Percentiles rank a stretch among this genome's conserved stretches.
These are phyloP conservation scores for Acomys russatus DNA, from an alignment of 2,797 vertebrate species.

Conservation along the genomic window DNA sequence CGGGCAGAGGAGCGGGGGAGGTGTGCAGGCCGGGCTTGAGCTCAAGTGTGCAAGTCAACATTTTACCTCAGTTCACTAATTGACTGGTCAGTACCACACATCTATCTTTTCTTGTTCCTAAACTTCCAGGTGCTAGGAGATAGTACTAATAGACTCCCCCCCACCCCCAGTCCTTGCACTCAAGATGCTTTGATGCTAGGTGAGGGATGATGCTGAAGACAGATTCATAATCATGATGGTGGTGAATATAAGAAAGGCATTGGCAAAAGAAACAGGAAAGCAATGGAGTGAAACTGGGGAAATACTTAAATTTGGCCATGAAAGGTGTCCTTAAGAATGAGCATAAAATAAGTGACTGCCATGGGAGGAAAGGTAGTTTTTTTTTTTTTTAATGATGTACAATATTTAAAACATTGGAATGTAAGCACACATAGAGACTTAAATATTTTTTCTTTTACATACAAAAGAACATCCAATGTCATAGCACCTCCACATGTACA, in stretches of 20 bases:
- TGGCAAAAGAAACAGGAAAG: background rate
- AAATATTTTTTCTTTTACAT: background rate
- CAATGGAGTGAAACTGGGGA: background rate
- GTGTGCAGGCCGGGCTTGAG: background rate
- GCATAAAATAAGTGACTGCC: background rate
- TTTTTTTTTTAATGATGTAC: background rate
- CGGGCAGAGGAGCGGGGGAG: background rate
- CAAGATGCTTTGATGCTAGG: background rate
- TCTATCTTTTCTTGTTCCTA: background rate
- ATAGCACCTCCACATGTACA: too few species aligned
- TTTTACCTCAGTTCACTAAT: background rate
- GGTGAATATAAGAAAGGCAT: background rate
- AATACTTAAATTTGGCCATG: background rate
- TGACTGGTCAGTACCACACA: slow-evolving; percentile 24
- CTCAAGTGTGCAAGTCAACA: background rate
- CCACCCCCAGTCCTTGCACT: background rate
- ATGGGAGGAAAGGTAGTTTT: background rate
- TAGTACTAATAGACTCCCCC: background rate
- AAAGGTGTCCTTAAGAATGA: slow-evolving; percentile 48
- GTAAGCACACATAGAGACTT: background rate
- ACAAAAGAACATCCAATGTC: background rate
- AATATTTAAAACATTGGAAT: slow-evolving; percentile 41
- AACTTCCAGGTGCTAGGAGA: background rate
- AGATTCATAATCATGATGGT: background rate
- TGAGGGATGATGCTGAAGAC: background rate